Base-by-base conservation (phyloP, 2,113 vertebrate species). In the Vireo altiloquus region DNA sequence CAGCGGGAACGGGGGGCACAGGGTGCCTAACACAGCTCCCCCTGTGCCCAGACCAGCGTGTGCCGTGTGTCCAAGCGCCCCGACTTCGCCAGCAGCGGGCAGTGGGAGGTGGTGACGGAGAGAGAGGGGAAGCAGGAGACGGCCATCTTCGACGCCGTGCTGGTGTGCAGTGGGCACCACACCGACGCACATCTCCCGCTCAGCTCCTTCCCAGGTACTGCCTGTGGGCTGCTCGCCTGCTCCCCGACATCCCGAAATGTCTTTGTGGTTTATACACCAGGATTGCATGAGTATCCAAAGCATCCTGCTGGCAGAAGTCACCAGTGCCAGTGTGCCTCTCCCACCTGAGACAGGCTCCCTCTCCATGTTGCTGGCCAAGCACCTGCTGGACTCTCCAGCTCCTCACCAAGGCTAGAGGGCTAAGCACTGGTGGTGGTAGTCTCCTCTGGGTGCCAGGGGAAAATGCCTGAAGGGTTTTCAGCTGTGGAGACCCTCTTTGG, bases 131-230 rank as follows among this genome's bases (percentile, higher is more conserved):
- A 97, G 66, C 96, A 96, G 92, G 97, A 99, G 82, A 64, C 13
- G 0, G 94, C 96, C 1, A 9, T 98, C 83, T 99, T 99, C 11
- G 98, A 99, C 13, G 99, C 97, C 1, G 96, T 99, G 69, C 91
- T 99, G 94, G 98, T 99, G 88, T 99, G 99, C 97, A 98, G 97
- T 3, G 99, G 99, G 49, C 98, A 98, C 52, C 98, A 98, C 94
- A 98, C 97, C 1, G 57, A 96, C 1, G 98, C 98, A 8, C 68
- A 98, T 46, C 88, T 98, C 37, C 99, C 99, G 0, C 92, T 99
- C 89, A 94, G 92, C 28, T 89, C 97, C 50, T 98, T 99, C 96
- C 98, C 98, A 97, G 99, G 99, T 99, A 95, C 87, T 1, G 1
- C 37, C 64, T 15, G 0, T 2, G 1, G 23, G 22, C 39, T 9